A percentile compares a stretch with the other conserved stretches of the same genome.
These are phyloP conservation scores for Felis chaus DNA, from an alignment of 2,113 vertebrate species.

Conservation along the genomic window DNA sequence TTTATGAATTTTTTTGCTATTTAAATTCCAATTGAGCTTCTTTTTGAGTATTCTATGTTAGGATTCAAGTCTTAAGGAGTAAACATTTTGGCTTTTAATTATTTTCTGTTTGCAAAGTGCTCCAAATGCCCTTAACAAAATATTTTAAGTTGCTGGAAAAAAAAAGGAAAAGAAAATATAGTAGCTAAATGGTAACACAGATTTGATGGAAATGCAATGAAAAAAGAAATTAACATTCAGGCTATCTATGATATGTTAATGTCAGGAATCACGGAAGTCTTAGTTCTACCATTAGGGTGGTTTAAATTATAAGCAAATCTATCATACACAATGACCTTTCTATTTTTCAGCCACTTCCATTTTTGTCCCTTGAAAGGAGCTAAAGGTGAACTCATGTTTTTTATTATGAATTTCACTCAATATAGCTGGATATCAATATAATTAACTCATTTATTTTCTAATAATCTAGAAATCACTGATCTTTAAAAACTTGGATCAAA, in stretches of 20 bases:
- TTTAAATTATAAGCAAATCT: not conserved
- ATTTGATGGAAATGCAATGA: not conserved
- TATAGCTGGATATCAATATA: not conserved
- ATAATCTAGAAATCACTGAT: not conserved
- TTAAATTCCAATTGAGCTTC: not conserved
- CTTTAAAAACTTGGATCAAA: not conserved
- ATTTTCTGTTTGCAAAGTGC: constrained; percentile 3
- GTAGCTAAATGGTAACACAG: not conserved
- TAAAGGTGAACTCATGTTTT: not conserved
- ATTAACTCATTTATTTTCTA: not conserved
- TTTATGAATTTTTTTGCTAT: not conserved
- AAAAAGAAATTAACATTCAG: constrained; percentile 15
- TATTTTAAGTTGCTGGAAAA: not conserved
- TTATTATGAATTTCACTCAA: not conserved
- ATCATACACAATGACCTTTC: not conserved
- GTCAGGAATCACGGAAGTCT: not conserved
- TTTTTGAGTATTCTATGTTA: not conserved
- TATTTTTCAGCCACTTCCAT: not conserved
- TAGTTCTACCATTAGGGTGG: not conserved
- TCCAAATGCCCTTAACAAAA: not conserved
- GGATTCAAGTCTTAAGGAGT: not conserved
- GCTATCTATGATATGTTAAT: not conserved
- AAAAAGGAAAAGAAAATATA: not conserved
- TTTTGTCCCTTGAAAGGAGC: not conserved
- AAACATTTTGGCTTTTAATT: not conserved